Evolutionary conservation across 2,113 vertebrate species (phyloP), one percentile per base, ranked within the genome.

Genomic region (Elephantulus edwardii): DNA sequence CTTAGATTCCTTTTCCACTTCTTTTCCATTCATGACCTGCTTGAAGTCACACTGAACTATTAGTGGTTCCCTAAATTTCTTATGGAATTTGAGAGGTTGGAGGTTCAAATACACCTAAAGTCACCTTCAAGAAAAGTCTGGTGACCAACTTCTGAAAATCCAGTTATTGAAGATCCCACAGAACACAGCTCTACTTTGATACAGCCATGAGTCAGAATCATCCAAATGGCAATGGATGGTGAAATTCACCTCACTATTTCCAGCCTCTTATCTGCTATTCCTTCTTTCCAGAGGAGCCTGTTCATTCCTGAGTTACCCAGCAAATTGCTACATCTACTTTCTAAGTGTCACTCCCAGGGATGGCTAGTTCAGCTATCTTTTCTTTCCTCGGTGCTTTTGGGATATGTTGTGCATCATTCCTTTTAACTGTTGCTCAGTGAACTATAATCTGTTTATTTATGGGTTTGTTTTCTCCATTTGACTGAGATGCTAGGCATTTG

Each of bases 251-350:
- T 52, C 26, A 50, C 64, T 70, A 17, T 83, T 70, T 88, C n/a
- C 91, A 92, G 46, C 12, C 48, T 83, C 48, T 83, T 8, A 80
- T 6, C 79, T 89, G 44, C 56, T 46, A 13, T 26, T 35, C 26
- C 44, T 80, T 71, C 58, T 83, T n/a, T 52, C 75, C 24, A 52
- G 28, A 71, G 83, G 50, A 40, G 56, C 20, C 46, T 22, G 42
- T 26, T 90, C 20, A 38, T 10, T 86, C 42, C 26, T 72, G 30
- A 86, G 56, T 71, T 84, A 70, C 19, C 17, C 81, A 83, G 77
- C 66, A 75, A 74, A 86, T 62, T 75, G 50, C 77, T 38, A 56
- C n/a, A 77, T 83, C 44, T 46, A 14, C 91, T 81, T 76, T 40
- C 46, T 92, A 46, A 76, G 38, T 28, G 38, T 79, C 80, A 48